Conservation (phyloP, 2,797 vertebrate species). For the Chromobotia macracanthus region DNA sequence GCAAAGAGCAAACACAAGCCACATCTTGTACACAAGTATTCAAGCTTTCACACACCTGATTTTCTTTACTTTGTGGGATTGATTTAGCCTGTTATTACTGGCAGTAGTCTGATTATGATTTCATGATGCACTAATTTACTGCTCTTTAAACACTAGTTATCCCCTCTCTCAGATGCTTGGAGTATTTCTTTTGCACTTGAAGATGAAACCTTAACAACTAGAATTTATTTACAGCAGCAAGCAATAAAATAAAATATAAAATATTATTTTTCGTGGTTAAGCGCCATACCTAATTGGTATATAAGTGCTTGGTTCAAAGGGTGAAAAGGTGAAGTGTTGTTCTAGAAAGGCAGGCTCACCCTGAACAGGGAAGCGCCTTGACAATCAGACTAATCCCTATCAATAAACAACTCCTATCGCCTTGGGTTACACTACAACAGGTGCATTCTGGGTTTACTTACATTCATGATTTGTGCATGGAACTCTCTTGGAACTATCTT, state of each 20-base stretch:
- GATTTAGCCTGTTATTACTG: slow-evolving; percentile 62
- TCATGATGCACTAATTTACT: slow-evolving; percentile 56
- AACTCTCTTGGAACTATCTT: background rate
- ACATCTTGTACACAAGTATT: slow-evolving; percentile 75
- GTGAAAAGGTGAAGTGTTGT: slow-evolving; percentile 68
- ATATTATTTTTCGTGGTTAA: background rate
- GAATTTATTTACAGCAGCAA: background rate
- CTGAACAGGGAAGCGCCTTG: slow-evolving; percentile 46
- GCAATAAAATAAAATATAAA: background rate
- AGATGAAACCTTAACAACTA: background rate
- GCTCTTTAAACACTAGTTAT: slow-evolving; percentile 19
- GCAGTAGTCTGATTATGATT: slow-evolving; percentile 56
- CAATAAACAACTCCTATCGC: slow-evolving; percentile 41
- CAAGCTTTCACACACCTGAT: slow-evolving; percentile 69
- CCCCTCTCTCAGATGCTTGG: slow-evolving; percentile 1
- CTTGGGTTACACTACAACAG: slow-evolving; percentile 38
- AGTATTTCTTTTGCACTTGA: background rate
- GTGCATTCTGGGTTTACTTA: slow-evolving; percentile 40
- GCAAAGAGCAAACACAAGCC: slow-evolving; percentile 76
- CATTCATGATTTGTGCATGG: background rate
- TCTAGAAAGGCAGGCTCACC: slow-evolving; percentile 43
- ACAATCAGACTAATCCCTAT: slow-evolving; percentile 68
- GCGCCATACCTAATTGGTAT: background rate
- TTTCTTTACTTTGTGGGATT: slow-evolving; percentile 62
- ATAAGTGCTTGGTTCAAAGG: slow-evolving; percentile 51